phyloP scores from a whole-genome alignment of 1,140 invertebrate species.

The Papilio polyxenes region DNA sequence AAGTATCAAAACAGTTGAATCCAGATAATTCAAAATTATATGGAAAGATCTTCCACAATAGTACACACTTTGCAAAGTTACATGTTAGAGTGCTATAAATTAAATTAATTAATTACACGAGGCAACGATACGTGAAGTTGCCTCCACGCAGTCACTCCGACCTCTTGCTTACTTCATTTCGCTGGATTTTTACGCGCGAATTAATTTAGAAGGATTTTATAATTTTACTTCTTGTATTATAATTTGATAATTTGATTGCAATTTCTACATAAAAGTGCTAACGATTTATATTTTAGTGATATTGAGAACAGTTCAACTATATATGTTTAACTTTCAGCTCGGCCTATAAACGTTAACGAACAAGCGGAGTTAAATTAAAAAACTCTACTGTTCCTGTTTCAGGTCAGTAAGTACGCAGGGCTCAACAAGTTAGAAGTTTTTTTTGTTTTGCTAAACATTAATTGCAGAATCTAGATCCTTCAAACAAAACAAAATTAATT shows the following conservation, averaged over 20 bases:
- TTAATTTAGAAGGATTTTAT: slow-evolving; percentile 8
- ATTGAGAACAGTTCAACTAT: too few species aligned
- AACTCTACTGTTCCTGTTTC: not conserved
- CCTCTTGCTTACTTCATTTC: not conserved
- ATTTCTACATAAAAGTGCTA: not conserved
- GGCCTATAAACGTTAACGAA: not conserved
- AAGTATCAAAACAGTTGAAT: not conserved
- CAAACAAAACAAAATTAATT: not conserved
- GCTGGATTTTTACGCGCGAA: slow-evolving; percentile 4
- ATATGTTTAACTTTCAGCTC: not conserved
- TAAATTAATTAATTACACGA: slow-evolving; percentile 14
- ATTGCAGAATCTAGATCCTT: not conserved
- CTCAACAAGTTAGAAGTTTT: not conserved
- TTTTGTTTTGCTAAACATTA: slow-evolving; percentile 8
- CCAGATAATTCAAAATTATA: not conserved
- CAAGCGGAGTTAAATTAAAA: slow-evolving; percentile 5
- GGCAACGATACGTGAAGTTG: slow-evolving; percentile 14
- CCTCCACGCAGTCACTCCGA: slow-evolving; percentile 6
- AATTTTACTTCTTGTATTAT: not conserved
- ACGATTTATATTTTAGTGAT: not conserved
- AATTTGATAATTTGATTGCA: slow-evolving; percentile 6
- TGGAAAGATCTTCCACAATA: not conserved
- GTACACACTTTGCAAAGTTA: not conserved
- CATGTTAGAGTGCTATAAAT: not conserved
- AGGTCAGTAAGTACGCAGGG: not conserved